Conservation (phyloP, 2,113 vertebrate genomes). For the Gallinago jamesoni region DNA sequence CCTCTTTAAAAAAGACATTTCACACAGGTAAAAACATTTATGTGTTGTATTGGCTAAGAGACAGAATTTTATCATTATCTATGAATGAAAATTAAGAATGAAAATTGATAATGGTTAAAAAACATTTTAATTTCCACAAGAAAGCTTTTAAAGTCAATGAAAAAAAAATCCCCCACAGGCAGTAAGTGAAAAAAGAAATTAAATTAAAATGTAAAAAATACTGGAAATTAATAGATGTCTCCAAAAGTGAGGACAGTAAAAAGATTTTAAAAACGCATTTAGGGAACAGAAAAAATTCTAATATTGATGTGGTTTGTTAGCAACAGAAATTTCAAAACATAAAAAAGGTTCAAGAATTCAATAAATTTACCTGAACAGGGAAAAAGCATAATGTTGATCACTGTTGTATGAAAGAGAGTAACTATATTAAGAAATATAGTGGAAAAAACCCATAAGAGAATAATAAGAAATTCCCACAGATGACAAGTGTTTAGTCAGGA, state of each 20-base stretch:
- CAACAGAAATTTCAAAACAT: background rate
- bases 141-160: background rate
- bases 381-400: background rate
- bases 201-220: background rate
- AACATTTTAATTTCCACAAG: background rate
- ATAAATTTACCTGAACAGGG: background rate
- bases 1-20: background rate
- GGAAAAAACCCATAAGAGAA: background rate
- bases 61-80: background rate
- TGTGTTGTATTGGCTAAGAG: background rate
- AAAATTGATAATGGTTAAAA: background rate
- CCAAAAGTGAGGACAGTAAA: background rate
- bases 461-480: background rate
- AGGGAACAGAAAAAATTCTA: background rate
- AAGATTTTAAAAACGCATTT: background rate
- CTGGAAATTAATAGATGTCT: background rate
- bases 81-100: background rate
- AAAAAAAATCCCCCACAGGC: background rate
- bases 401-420: background rate
- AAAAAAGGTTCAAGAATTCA: background rate
- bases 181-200: background rate
- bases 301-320: background rate
- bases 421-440: background rate
- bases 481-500: background rate
- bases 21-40: background rate